Percentiles rank a stretch among this genome's conserved stretches.
Conservation (phyloP, 2,888 invertebrate genomes). For the Atherix ibis region DNA sequence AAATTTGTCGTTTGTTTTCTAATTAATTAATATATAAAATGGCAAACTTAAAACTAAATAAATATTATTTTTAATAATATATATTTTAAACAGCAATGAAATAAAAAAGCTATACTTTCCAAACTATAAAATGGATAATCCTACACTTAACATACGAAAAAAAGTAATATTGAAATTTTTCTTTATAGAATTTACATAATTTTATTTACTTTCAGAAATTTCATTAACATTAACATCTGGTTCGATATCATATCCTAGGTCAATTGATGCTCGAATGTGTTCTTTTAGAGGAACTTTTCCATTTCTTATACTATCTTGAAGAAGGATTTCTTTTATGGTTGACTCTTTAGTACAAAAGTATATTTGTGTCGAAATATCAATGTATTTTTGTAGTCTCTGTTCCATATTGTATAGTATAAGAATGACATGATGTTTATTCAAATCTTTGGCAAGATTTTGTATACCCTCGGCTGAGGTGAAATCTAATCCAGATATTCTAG, state of each 20-base stretch:
- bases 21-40: too few relatives aligned
- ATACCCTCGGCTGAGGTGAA: slow-evolving; percentile 49
- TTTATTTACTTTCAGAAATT: background rate
- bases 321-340: slow-evolving; percentile 11
- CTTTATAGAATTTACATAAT: background rate
- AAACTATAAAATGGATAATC: too few relatives aligned
- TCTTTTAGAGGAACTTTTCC: slow-evolving; percentile 9
- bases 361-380: slow-evolving; percentile 8
- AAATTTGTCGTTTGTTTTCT: too few relatives aligned
- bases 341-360: slow-evolving; percentile 10
- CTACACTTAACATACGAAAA: too few relatives aligned
- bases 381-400: slow-evolving; percentile 8
- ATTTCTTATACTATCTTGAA: slow-evolving; percentile 10
- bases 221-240: slow-evolving; percentile 1
- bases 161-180: too few relatives aligned
- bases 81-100: too few relatives aligned
- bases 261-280: slow-evolving; percentile 11
- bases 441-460: slow-evolving; percentile 38
- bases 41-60: too few relatives aligned
- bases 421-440: slow-evolving; percentile 37
- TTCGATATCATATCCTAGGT: slow-evolving; percentile 8
- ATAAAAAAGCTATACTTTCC: too few relatives aligned
- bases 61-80: too few relatives aligned
- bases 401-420: slow-evolving; percentile 27
- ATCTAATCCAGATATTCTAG: slow-evolving; percentile 47